A percentile compares a stretch with the other conserved stretches of the same genome.
Conservation (phyloP, 2,888 invertebrate species). For the Eristalinus sepulchralis region DNA sequence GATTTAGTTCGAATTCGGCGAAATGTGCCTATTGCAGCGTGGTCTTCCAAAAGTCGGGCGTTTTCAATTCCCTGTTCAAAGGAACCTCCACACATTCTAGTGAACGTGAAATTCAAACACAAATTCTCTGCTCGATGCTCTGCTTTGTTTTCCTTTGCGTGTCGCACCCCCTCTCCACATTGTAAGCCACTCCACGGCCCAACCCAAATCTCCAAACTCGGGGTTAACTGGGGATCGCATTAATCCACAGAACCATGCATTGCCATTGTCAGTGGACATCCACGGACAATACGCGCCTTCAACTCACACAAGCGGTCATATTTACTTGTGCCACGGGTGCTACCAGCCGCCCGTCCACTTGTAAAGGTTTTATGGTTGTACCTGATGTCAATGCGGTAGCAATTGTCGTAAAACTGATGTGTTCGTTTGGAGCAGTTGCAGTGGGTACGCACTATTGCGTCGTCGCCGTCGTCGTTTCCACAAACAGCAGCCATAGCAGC, state of each 20-base stretch:
- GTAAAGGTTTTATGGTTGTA: conserved; percentile 60
- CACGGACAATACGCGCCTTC: conserved; percentile 36
- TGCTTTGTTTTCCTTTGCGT: too few species aligned
- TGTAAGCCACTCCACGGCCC: background rate
- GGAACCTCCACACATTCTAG: too few species aligned
- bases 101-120: too few species aligned
- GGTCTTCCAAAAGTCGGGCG: too few species aligned
- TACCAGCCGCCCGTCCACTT: conserved; percentile 38
- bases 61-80: too few species aligned
- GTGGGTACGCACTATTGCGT: background rate
- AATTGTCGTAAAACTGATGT: conserved; percentile 60
- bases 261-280: conserved; percentile 15
- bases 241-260: conserved; percentile 23
- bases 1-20: too few species aligned
- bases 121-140: too few species aligned
- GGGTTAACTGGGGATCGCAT: conserved; percentile 3
- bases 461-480: background rate
- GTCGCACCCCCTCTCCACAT: background rate
- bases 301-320: conserved; percentile 14
- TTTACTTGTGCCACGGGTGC: conserved; percentile 6
- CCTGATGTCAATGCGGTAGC: conserved; percentile 65
- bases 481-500: conserved; percentile 7
- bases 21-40: too few species aligned
- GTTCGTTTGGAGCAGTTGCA: conserved; percentile 39
- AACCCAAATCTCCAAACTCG: background rate